A percentile compares a stretch with the other conserved stretches of the same genome.
Conservation (phyloP, 2,113 vertebrate genomes). For the Chaetodon auriga region DNA sequence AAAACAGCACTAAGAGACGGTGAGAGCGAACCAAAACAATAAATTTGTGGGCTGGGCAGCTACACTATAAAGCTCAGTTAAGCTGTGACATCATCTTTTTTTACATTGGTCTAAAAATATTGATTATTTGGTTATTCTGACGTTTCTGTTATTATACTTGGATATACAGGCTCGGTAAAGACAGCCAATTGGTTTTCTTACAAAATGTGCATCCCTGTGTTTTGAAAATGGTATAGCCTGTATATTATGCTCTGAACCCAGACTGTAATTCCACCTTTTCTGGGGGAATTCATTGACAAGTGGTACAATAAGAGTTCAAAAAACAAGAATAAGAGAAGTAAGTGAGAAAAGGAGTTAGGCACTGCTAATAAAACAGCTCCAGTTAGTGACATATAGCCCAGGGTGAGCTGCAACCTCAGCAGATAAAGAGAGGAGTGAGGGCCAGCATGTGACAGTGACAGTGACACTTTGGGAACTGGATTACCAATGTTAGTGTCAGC, state of each 20-base stretch:
- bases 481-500: conserved; percentile 2
- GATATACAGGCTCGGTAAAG: not conserved
- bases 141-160: not conserved
- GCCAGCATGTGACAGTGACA: not conserved
- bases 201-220: not conserved
- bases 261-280: no score
- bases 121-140: no score
- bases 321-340: not conserved
- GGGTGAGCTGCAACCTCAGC: conserved; percentile 54
- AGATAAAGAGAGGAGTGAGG: conserved; percentile 5
- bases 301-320: not conserved
- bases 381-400: conserved; percentile 35
- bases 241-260: no score
- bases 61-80: no score
- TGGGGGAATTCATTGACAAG: no score
- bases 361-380: not conserved
- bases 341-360: not conserved
- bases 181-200: not conserved
- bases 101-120: no score
- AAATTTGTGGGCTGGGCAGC: no score
- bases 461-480: not conserved
- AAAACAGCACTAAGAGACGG: not conserved
- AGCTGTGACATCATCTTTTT: no score
- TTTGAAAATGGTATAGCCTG: not conserved
- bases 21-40: not conserved